Base-by-base conservation (phyloP, 2,888 invertebrate species). In the Spisula subtruncata region DNA sequence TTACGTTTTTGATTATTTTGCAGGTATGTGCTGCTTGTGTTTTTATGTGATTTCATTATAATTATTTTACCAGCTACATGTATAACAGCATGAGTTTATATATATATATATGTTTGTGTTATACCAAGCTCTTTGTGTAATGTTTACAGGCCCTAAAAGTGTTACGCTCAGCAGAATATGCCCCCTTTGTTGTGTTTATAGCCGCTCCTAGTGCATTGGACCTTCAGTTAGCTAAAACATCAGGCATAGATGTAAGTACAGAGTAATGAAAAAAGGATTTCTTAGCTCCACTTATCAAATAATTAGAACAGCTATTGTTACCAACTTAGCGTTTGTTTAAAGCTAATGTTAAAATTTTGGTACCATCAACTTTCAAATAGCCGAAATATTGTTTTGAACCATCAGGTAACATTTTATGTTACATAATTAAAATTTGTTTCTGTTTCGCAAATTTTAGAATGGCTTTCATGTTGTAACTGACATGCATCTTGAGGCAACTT, bases 131-230 rank as follows among this genome's bases (percentile, higher is more conserved):
- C n/a, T 51, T 84, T 80, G 54, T 86, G 81, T 87, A 54, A 35
- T 71, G 51, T 89, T 95, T 95, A 48, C 98, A 99, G 97, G 99
- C 99, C 85, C 97, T 99, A 94, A 99, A 99, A 97, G 98, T 99
- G 94, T 97, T 99, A 93, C 98, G 99, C 94, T 99, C 99, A 56
- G 98, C 99, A 25, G 99, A 99, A 97, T 99, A 99, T 97, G 98
- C 99, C 95, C 99, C 99, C 66, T 99, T 98, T 97, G 99, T 99
- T 96, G 99, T 99, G 95, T 99, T 99, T 97, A 99, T 99, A 95
- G 99, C 99, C 82, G 99, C 99, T 56, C 99, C 99, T 80, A 98
- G 98, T 92, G 97, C 94, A 35, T 93, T 91, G 88, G 96, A 95
- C 82, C 92, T 96, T 66, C 94, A 93, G 89, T 93, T 94, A 81